Evolutionary conservation across 2,797 vertebrate genomes (phyloP).

Genomic region (Aulostomus chinensis): DNA sequence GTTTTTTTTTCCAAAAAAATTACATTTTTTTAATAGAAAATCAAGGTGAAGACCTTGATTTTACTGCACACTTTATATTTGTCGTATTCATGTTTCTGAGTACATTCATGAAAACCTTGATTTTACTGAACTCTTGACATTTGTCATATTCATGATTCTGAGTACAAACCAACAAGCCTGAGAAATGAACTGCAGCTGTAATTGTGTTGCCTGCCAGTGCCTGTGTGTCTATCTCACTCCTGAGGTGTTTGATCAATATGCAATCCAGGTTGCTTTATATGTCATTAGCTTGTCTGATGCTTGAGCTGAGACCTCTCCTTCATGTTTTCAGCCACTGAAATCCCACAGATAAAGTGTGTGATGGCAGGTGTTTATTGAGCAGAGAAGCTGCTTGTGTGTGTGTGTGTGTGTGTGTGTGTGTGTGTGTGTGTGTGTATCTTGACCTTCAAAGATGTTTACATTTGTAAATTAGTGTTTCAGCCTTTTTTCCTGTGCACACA

Average conservation of each 20-base stretch:
- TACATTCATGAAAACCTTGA: too few species aligned
- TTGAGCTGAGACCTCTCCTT: conserved; percentile 42
- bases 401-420: conserved; percentile 14
- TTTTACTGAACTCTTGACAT: too few species aligned
- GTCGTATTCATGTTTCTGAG: too few species aligned
- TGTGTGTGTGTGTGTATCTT: conserved; percentile 14
- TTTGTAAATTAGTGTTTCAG: conserved; percentile 26
- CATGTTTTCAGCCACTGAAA: conserved; percentile 30
- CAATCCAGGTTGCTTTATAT: conserved; percentile 63
- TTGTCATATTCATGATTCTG: conserved; percentile 36
- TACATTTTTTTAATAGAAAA: too few species aligned
- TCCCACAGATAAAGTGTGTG: conserved; percentile 32
- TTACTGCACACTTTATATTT: too few species aligned
- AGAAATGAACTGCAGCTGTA: conserved; percentile 60
- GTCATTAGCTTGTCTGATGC: conserved; percentile 65
- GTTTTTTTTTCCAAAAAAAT: too few species aligned
- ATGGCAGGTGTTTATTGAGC: conserved; percentile 22
- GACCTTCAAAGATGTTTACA: conserved; percentile 38
- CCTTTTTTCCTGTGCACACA: conserved; percentile 14
- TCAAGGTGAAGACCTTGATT: too few species aligned
- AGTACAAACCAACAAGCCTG: conserved; percentile 39
- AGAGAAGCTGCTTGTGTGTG: conserved; percentile 5
- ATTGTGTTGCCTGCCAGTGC: conserved; percentile 44
- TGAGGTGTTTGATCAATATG: conserved; percentile 72
- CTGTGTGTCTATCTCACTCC: conserved; percentile 63